Conservation (phyloP, 1,140 invertebrate species). For the Macrotrachela quadricornifera region DNA sequence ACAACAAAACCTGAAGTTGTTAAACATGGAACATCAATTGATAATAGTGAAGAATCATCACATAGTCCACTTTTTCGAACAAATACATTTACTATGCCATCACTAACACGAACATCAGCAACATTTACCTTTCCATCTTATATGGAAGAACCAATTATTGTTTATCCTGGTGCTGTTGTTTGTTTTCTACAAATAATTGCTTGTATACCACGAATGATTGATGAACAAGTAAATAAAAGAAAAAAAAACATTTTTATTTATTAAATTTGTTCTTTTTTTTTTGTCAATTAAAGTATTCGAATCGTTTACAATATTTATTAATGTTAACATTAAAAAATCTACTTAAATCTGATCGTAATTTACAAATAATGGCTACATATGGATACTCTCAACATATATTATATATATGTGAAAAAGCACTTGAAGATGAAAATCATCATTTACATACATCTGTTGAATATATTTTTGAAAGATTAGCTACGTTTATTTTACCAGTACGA, state of each 20-base stretch:
- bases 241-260: too few species aligned
- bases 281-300: constrained; percentile 22
- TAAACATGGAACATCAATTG: too few species aligned
- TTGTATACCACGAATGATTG: constrained; percentile 36
- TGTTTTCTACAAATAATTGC: constrained; percentile 77
- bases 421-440: constrained; percentile 69
- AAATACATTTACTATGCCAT: too few species aligned
- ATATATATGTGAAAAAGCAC: constrained; percentile 47
- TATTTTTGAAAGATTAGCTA: constrained; percentile 76
- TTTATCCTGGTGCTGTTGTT: constrained; percentile 85
- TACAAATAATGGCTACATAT: constrained; percentile 88
- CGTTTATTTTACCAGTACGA: constrained; percentile 30
- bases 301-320: constrained; percentile 60
- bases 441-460: constrained; percentile 75
- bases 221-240: constrained; percentile 15
- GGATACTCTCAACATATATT: constrained; percentile 60
- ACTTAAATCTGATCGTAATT: constrained; percentile 77
- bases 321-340: constrained; percentile 72
- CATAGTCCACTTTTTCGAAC: too few species aligned
- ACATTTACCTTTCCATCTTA: not conserved
- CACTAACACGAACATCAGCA: not conserved
- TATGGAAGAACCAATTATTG: constrained; percentile 46
- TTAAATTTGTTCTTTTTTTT: not conserved
- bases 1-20: too few species aligned
- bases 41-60: too few species aligned